These are phyloP conservation scores for Brienomyrus longianalis DNA, from an alignment of 2,113 vertebrate species.

Conservation along the genomic window DNA sequence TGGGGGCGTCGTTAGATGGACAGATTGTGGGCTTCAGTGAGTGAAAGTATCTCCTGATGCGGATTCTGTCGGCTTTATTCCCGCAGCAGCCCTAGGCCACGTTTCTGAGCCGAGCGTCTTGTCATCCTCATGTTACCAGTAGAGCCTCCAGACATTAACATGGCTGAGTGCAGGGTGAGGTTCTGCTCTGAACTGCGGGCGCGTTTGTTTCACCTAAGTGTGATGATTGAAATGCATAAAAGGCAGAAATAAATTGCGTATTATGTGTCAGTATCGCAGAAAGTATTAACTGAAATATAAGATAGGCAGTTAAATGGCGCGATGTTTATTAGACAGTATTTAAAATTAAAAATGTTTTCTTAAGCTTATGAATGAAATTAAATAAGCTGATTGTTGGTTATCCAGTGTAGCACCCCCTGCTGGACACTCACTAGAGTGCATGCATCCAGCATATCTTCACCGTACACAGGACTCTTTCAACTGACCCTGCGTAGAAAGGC, in stretches of 20 bases:
- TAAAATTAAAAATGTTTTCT: not conserved
- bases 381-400: not conserved
- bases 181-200: not conserved
- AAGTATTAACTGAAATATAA: not conserved
- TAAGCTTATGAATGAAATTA: not conserved
- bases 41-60: not conserved
- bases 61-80: not conserved
- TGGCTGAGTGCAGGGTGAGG: not conserved
- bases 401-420: not conserved
- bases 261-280: not conserved
- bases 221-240: not conserved
- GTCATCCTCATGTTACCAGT: not conserved
- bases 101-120: not conserved
- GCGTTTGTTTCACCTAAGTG: not conserved
- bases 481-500: not conserved
- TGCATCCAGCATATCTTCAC: not conserved
- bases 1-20: not conserved
- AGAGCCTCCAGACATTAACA: not conserved
- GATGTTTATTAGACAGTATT: not conserved
- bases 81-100: not conserved
- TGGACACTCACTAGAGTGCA: not conserved
- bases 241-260: not conserved
- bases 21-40: not conserved
- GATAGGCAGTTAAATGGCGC: not conserved
- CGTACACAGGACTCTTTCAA: not conserved